Conservation (phyloP, 2,797 vertebrate genomes). For the Tapirus indicus region DNA sequence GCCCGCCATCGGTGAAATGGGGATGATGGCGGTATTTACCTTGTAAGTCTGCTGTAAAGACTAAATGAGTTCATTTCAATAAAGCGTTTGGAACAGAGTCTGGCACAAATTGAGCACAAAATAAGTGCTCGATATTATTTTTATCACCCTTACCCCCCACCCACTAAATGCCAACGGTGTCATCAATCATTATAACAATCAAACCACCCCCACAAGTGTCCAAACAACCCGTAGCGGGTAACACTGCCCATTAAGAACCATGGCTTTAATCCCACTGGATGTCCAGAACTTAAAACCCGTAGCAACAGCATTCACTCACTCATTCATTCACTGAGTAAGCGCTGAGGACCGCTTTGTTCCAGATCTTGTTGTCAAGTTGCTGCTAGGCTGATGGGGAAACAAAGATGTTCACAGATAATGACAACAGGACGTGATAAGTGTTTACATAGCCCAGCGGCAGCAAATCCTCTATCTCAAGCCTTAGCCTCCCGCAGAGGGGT, state of each 20-base stretch:
- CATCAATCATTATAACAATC: not conserved
- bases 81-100: not conserved
- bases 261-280: not conserved
- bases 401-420: not conserved
- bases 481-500: not conserved
- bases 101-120: not conserved
- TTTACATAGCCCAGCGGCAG: not conserved
- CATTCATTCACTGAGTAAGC: not conserved
- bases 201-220: not conserved
- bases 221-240: not conserved
- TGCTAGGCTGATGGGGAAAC: not conserved
- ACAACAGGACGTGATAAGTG: not conserved
- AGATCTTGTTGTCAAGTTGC: not conserved
- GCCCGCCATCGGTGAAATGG: not conserved
- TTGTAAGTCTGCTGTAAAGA: not conserved
- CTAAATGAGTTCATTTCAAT: conserved; percentile 5
- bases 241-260: not conserved
- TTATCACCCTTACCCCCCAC: not conserved
- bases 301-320: not conserved
- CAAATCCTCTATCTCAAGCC: not conserved
- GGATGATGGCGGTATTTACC: not conserved
- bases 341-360: not conserved
- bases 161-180: not conserved
- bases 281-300: not conserved
- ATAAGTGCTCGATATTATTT: not conserved